Evolutionary conservation across 2,888 invertebrate species (phyloP).

Genomic region (Augiades crinisus): DNA sequence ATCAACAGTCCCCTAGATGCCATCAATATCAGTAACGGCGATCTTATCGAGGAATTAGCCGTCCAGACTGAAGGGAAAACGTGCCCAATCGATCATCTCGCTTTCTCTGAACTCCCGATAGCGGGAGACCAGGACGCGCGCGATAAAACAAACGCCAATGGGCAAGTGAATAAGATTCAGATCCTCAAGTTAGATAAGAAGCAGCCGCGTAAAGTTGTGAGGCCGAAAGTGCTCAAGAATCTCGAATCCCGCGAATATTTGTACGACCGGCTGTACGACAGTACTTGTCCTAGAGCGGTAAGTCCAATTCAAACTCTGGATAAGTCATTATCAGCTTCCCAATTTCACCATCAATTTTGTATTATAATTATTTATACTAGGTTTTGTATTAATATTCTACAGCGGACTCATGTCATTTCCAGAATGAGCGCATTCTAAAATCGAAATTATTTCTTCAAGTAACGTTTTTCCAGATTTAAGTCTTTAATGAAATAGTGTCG

Average conservation of each 20-base stretch:
- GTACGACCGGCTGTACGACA: slow-evolving; percentile 66
- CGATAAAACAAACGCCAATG: slow-evolving; percentile 25
- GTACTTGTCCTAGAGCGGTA: slow-evolving; percentile 62
- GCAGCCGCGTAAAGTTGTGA: slow-evolving; percentile 48
- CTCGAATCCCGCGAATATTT: slow-evolving; percentile 56
- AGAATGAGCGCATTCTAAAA: no score
- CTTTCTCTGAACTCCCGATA: slow-evolving; percentile 24
- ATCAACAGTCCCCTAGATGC: slow-evolving; percentile 43
- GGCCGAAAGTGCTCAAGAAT: slow-evolving; percentile 68
- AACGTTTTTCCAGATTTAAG: no score
- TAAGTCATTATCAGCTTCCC: no score
- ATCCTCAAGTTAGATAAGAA: slow-evolving; percentile 45
- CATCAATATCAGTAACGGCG: slow-evolving; percentile 26
- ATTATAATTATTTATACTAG: no score
- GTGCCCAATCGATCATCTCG: slow-evolving; percentile 50
- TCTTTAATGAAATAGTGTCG: no score
- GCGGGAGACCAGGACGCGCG: slow-evolving; percentile 28
- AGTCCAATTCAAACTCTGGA: no score
- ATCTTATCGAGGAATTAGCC: slow-evolving; percentile 43
- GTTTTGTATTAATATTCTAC: no score
- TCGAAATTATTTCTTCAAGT: no score
- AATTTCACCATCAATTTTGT: no score
- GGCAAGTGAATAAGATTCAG: slow-evolving; percentile 27
- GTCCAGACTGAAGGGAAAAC: slow-evolving; percentile 35
- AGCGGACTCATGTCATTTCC: no score